Evolutionary conservation across 1,140 invertebrate genomes (phyloP).

Genomic region (Cephus cinctus): DNA sequence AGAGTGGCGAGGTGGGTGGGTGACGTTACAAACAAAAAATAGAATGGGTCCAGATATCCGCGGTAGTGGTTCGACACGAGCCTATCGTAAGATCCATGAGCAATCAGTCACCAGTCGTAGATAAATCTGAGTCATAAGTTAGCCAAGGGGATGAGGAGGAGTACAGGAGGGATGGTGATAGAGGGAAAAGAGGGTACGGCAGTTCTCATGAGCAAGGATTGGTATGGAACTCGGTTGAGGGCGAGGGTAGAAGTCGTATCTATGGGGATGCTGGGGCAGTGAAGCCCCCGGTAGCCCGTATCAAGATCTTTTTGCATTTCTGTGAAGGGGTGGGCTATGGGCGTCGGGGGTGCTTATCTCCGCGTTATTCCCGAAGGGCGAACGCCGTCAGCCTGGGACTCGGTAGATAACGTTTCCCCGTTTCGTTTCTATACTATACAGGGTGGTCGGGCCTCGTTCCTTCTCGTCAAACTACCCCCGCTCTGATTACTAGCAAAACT

Average conservation of each 20-base stretch:
- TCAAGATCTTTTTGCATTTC: slow-evolving; percentile 56
- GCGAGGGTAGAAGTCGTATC: slow-evolving; percentile 25
- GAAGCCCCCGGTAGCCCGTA: slow-evolving; percentile 40
- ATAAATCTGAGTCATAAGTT: slow-evolving; percentile 56
- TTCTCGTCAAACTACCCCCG: no score
- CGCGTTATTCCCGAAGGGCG: slow-evolving; percentile 53
- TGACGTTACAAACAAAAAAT: no score
- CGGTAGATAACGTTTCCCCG: slow-evolving; percentile 48
- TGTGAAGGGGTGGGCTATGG: slow-evolving; percentile 23
- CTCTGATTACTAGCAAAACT: no score
- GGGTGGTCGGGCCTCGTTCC: no score
- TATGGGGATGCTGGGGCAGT: slow-evolving; percentile 18
- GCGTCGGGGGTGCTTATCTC: slow-evolving; percentile 48
- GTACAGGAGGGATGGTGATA: slow-evolving; percentile 27
- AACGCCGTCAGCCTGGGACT: slow-evolving; percentile 50
- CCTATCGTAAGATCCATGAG: not conserved
- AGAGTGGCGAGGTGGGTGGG: no score
- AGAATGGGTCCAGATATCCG: no score
- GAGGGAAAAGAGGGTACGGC: no score
- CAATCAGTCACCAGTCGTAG: slow-evolving; percentile 48
- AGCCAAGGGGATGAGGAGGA: slow-evolving; percentile 27
- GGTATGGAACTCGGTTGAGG: slow-evolving; percentile 18
- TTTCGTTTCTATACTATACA: slow-evolving; percentile 22
- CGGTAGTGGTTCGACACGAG: slow-evolving; percentile 30
- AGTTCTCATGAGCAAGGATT: slow-evolving; percentile 13